These are phyloP conservation scores for Loris lydekkerianus DNA, from an alignment of 2,797 vertebrate genomes.

Conservation along the genomic window DNA sequence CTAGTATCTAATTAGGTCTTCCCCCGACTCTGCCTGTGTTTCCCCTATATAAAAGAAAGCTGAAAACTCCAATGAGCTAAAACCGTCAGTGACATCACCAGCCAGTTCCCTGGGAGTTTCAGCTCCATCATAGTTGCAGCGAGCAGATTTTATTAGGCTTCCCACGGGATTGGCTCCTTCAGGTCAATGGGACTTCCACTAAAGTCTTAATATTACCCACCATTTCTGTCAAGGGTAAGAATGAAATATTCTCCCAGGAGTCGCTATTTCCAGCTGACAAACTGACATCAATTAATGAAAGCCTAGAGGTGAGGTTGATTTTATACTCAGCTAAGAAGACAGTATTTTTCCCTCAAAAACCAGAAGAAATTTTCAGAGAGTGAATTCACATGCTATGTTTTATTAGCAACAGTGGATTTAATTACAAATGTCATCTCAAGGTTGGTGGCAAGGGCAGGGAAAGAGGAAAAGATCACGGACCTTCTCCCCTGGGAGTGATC, in stretches of 20 bases:
- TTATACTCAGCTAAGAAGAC: not conserved
- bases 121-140: not conserved
- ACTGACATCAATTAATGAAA: constrained; percentile 19
- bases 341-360: not conserved
- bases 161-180: not conserved
- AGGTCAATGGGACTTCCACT: not conserved
- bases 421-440: not conserved
- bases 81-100: not conserved
- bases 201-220: not conserved
- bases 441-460: not conserved
- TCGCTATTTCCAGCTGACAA: not conserved
- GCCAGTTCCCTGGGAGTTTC: not conserved
- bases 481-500: not conserved
- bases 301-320: not conserved
- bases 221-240: constrained; percentile 21
- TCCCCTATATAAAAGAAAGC: not conserved
- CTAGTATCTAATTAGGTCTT: not conserved
- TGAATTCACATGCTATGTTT: not conserved
- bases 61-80: not conserved
- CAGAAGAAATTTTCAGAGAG: not conserved
- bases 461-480: not conserved
- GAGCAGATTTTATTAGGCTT: not conserved
- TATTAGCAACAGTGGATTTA: not conserved
- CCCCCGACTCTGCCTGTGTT: not conserved
- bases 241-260: constrained; percentile 11